phyloP scores from a whole-genome alignment of 2,888 invertebrate genomes.

The Alloscopus bannaensis region DNA sequence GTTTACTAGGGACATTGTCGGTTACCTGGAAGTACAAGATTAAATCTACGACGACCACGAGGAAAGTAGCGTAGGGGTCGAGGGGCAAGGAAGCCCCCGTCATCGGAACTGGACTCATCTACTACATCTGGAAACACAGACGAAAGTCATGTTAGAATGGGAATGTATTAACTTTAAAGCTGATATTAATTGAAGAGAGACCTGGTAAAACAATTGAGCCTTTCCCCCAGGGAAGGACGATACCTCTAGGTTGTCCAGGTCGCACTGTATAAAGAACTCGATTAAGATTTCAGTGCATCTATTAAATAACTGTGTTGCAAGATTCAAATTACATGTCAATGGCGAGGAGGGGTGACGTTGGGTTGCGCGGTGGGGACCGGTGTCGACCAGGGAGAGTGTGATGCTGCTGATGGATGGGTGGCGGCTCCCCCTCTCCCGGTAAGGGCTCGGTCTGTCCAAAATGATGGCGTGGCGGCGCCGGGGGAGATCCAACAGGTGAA shows the following conservation, averaged over 20 bases:
- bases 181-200: slow-evolving; percentile 42
- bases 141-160: not conserved
- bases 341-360: slow-evolving; percentile 73
- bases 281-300: not conserved
- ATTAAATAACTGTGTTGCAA: not conserved
- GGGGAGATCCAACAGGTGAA: slow-evolving; percentile 73
- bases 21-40: slow-evolving; percentile 73
- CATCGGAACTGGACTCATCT: slow-evolving; percentile 73
- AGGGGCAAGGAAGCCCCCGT: slow-evolving; percentile 73
- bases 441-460: slow-evolving; percentile 72
- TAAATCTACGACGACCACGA: slow-evolving; percentile 73
- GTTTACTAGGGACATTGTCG: too few relatives aligned
- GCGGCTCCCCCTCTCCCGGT: slow-evolving; percentile 68
- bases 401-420: slow-evolving; percentile 73
- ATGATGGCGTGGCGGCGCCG: slow-evolving; percentile 73
- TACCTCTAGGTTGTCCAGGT: slow-evolving; percentile 68
- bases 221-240: slow-evolving; percentile 69
- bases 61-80: slow-evolving; percentile 73
- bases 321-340: slow-evolving; percentile 68
- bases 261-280: slow-evolving; percentile 9
- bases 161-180: not conserved
- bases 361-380: slow-evolving; percentile 71
- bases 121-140: slow-evolving; percentile 67
- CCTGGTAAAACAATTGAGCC: slow-evolving; percentile 66
- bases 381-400: slow-evolving; percentile 73